Evolutionary conservation across 2,888 invertebrate genomes (phyloP).

Genomic region (Hyposoter didymator): DNA sequence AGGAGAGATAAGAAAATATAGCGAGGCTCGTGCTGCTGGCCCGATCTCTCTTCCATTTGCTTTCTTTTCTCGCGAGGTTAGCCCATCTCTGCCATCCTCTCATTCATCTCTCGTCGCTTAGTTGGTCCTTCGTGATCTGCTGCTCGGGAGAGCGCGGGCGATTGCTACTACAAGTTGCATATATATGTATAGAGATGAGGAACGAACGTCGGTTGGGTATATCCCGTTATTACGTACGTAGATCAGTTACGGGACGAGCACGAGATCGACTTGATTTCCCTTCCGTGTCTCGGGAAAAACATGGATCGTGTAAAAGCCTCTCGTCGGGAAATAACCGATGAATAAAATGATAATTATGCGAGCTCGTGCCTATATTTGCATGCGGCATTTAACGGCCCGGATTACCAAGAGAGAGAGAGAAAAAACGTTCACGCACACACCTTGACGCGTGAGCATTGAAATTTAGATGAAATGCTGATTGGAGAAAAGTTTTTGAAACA

Average conservation of each 20-base stretch:
- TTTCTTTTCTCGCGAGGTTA: constrained; percentile 68
- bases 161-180: constrained; percentile 43
- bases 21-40: constrained; percentile 37
- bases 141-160: constrained; percentile 53
- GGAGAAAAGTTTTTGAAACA: not conserved
- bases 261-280: constrained; percentile 78
- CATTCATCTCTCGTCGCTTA: constrained; percentile 58
- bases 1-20: not conserved
- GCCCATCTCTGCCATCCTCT: constrained; percentile 62
- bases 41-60: constrained; percentile 59
- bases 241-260: constrained; percentile 76
- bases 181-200: not conserved
- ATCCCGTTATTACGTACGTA: constrained; percentile 68
- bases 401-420: not conserved
- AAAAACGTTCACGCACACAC: too few species aligned
- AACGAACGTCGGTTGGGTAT: constrained; percentile 56
- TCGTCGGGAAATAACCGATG: constrained; percentile 29
- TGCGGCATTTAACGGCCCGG: not conserved
- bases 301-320: constrained; percentile 2
- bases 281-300: constrained; percentile 67
- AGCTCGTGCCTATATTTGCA: constrained; percentile 17
- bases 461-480: not conserved
- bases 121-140: constrained; percentile 67
- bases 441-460: not conserved
- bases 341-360: constrained; percentile 9